These are phyloP conservation scores for Oreocharis arfaki DNA, from an alignment of 2,113 vertebrate genomes.

Conservation along the genomic window DNA sequence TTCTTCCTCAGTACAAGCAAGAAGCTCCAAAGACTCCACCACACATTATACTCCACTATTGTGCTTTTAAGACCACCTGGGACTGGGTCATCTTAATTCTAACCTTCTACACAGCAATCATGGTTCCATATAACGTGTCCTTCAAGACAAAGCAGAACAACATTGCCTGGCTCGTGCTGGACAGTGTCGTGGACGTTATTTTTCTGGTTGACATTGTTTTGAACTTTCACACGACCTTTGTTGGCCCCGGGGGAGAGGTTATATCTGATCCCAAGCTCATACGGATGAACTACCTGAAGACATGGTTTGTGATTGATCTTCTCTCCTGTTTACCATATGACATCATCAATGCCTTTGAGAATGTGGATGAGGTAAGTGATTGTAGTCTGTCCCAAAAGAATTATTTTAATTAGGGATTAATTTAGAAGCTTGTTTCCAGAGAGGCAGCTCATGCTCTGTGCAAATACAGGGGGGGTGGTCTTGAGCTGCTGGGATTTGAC, in stretches of 20 bases:
- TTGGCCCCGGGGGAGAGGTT: conserved; percentile 95
- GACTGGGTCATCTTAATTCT: conserved; percentile 98
- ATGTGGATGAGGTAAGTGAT: conserved; percentile 90
- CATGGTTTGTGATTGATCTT: conserved; percentile 97
- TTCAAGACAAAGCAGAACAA: conserved; percentile 99
- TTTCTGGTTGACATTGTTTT: conserved; percentile 97
- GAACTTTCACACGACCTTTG: conserved; percentile 97
- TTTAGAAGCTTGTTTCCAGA: neutral
- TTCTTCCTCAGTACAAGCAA: conserved; percentile 97
- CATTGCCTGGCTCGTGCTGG: conserved; percentile 95
- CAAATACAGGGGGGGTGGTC: neutral
- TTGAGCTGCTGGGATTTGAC: neutral
- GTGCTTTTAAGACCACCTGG: conserved; percentile 98
- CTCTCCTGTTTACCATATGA: conserved; percentile 98
- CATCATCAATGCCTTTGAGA: conserved; percentile 99
- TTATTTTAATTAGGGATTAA: neutral
- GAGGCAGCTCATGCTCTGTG: neutral
- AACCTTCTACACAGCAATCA: conserved; percentile 98
- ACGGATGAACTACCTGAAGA: conserved; percentile 98
- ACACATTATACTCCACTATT: conserved; percentile 97
- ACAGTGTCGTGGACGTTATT: conserved; percentile 97
- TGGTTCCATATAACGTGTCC: conserved; percentile 97
- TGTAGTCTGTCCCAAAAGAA: neutral
- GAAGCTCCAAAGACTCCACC: conserved; percentile 97
- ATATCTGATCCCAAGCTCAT: conserved; percentile 97